Evolutionary conservation across 2,113 vertebrate species (phyloP).

Genomic region (Sitta europaea): DNA sequence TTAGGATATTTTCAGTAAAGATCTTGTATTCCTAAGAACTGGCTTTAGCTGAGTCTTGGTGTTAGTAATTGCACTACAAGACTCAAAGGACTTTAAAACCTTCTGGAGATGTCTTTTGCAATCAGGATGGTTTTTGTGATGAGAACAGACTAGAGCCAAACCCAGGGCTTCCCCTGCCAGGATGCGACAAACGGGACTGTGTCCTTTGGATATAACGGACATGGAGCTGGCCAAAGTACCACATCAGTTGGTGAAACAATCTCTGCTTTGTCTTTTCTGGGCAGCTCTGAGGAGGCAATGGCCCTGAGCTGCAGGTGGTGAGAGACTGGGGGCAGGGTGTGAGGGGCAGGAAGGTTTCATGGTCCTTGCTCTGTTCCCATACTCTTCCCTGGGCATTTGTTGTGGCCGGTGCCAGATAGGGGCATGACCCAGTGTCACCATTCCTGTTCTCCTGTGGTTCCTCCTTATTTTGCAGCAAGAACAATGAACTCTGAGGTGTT

Average conservation of each 20-base stretch:
- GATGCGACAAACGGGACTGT: neutral
- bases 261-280: neutral
- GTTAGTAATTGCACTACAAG: neutral
- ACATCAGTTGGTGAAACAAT: neutral
- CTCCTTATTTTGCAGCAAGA: neutral
- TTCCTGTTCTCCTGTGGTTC: neutral
- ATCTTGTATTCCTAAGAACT: neutral
- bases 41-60: neutral
- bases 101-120: neutral
- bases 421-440: neutral
- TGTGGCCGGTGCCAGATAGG: neutral
- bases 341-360: neutral
- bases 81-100: neutral
- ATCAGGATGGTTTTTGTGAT: neutral
- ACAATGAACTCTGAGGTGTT: neutral
- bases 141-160: neutral
- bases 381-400: neutral
- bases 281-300: neutral
- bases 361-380: neutral
- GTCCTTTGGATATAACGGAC: neutral
- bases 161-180: neutral
- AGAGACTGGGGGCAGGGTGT: rapidly evolving
- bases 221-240: neutral
- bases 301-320: neutral
- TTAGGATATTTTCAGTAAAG: neutral